These are phyloP conservation scores for Tylochromis polylepis DNA, from an alignment of 2,113 vertebrate genomes.

Conservation along the genomic window DNA sequence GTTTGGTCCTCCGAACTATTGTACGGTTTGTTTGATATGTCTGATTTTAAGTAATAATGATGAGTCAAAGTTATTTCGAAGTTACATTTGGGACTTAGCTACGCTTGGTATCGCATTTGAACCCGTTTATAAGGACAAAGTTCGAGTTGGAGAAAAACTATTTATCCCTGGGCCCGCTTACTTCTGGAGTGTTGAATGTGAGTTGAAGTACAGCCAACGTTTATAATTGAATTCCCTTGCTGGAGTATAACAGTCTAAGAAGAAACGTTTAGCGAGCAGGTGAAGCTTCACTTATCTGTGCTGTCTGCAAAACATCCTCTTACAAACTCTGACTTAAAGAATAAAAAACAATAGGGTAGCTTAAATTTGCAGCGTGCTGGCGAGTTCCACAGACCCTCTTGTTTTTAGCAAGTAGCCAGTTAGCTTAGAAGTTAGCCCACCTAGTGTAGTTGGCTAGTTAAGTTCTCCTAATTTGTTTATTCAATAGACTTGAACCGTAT, in stretches of 20 bases:
- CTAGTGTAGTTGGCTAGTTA: neutral
- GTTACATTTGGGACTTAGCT: neutral
- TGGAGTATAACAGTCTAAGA: neutral
- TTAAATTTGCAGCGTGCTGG: neutral
- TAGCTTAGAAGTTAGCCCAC: neutral
- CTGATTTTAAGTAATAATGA: neutral
- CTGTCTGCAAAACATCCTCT: neutral
- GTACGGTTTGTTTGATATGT: neutral
- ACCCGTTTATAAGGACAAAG: neutral
- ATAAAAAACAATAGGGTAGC: neutral
- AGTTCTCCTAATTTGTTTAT: neutral
- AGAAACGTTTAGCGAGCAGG: neutral
- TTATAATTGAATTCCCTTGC: neutral
- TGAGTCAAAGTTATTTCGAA: neutral
- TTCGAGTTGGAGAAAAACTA: neutral
- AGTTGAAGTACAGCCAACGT: conserved; percentile 30
- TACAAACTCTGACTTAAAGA: neutral
- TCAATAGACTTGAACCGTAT: neutral
- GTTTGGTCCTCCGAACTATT: neutral
- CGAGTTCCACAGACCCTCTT: conserved; percentile 14
- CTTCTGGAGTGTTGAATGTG: conserved; percentile 3
- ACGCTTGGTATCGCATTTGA: neutral
- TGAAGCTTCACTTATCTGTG: neutral
- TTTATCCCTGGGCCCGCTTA: neutral
- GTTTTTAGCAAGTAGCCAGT: conserved; percentile 50